Percentiles rank a stretch among this genome's conserved stretches.
phyloP scores from a whole-genome alignment of 2,888 invertebrate species.

The Catocala fraxini region DNA sequence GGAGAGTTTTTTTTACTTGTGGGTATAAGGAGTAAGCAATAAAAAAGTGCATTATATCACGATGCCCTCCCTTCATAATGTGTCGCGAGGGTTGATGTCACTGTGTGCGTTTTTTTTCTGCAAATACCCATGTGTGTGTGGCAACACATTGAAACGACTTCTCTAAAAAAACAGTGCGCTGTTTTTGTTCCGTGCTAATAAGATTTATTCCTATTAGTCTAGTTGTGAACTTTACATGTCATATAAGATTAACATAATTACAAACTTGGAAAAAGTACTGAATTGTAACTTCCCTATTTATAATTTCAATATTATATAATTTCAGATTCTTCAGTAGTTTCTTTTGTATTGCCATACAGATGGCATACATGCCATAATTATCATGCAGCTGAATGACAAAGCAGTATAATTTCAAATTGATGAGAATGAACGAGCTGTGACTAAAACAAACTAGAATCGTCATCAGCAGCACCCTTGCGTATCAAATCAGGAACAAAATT shows the following conservation, averaged over 20 bases:
- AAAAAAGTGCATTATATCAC: conserved; percentile 88
- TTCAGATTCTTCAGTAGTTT: too few relatives aligned
- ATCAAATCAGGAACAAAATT: conserved; percentile 72
- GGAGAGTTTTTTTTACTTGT: conserved; percentile 81
- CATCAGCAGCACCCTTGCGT: conserved; percentile 63
- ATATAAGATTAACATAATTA: too few relatives aligned
- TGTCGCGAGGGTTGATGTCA: conserved; percentile 73
- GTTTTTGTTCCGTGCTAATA: conserved; percentile 24
- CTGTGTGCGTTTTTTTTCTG: conserved; percentile 66
- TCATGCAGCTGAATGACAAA: too few relatives aligned
- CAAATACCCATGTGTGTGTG: conserved; percentile 28
- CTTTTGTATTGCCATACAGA: too few relatives aligned
- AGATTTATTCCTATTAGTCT: conserved; percentile 14
- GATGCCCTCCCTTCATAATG: conserved; percentile 83
- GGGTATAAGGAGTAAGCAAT: conserved; percentile 85
- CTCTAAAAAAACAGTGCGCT: conserved; percentile 35
- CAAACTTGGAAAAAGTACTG: too few relatives aligned
- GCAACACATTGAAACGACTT: conserved; percentile 46
- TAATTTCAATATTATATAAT: too few relatives aligned
- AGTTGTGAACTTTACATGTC: neutral
- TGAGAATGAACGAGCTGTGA: too few relatives aligned
- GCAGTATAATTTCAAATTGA: too few relatives aligned
- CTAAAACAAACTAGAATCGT: conserved; percentile 46
- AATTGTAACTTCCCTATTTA: too few relatives aligned
- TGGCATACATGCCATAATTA: too few relatives aligned